phyloP scores from a whole-genome alignment of 2,888 invertebrate species.

The Urechis unicinctus region DNA sequence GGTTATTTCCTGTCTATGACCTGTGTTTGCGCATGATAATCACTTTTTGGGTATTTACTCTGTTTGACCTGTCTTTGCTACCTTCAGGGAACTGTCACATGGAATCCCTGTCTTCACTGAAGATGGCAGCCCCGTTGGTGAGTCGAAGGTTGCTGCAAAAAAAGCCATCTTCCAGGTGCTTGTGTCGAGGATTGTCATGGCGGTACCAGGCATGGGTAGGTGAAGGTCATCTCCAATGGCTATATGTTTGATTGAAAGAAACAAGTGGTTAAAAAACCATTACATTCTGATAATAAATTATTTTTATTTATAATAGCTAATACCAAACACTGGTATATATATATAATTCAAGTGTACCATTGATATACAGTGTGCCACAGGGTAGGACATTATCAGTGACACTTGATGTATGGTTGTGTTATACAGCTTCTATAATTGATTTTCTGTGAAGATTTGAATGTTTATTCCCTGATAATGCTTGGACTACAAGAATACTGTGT shows the following conservation, averaged over 20 bases:
- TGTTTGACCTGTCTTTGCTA: background rate
- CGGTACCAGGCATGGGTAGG: conserved; percentile 87
- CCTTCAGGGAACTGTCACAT: conserved; percentile 68
- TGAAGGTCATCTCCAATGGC: conserved; percentile 3
- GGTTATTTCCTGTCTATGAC: too few species aligned
- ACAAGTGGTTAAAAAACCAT: background rate
- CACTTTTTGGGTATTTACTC: background rate
- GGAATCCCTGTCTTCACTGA: conserved; percentile 79
- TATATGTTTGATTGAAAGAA: background rate
- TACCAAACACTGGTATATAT: background rate
- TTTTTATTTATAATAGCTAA: background rate
- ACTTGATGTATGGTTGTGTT: too few species aligned
- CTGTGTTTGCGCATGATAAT: too few species aligned
- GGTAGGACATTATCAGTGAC: too few species aligned
- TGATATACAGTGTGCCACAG: too few species aligned
- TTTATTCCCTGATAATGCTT: too few species aligned
- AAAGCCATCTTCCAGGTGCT: conserved; percentile 83
- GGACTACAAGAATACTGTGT: too few species aligned
- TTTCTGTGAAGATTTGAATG: too few species aligned
- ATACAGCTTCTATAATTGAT: too few species aligned
- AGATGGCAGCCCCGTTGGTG: conserved; percentile 65
- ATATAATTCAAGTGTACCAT: too few species aligned
- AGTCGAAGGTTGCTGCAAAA: conserved; percentile 64
- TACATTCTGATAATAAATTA: background rate
- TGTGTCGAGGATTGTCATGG: conserved; percentile 84